A percentile compares a stretch with the other conserved stretches of the same genome.
Conservation (phyloP, 2,797 vertebrate species). For the Brachyrhaphis roseni region DNA sequence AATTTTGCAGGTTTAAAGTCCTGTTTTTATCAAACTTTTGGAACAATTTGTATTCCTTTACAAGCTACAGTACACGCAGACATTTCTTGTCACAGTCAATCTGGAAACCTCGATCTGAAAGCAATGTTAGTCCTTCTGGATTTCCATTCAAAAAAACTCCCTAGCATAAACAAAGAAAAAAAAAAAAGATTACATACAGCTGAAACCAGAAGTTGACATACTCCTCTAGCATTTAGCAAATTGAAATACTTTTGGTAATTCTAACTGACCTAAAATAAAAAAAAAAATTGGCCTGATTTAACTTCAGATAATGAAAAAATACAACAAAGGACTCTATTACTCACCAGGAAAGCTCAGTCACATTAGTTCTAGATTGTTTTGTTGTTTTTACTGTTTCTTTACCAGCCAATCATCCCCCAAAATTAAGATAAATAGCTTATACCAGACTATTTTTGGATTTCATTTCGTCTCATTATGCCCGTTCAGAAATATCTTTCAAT, state of each 20-base stretch:
- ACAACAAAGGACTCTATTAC: not conserved
- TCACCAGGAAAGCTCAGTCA: not conserved
- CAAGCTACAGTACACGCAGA: not conserved
- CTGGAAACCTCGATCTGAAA: not conserved
- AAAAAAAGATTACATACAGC: not conserved
- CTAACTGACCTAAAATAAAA: no score
- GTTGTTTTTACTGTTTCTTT: not conserved
- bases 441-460: not conserved
- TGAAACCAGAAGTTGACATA: not conserved
- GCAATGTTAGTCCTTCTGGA: not conserved
- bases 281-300: not conserved
- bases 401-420: not conserved
- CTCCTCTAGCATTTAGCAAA: no score
- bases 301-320: not conserved
- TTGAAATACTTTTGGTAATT: no score
- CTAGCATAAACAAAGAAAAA: not conserved
- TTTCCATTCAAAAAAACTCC: not conserved
- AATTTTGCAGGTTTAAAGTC: not conserved
- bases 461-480: not conserved
- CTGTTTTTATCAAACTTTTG: not conserved
- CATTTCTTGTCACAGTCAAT: not conserved
- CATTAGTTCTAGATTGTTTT: not conserved
- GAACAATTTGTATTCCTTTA: not conserved
- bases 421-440: conserved; percentile 1
- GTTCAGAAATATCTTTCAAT: not conserved